Conservation (phyloP, 2,113 vertebrate genomes). For the Dissostichus mawsoni region DNA sequence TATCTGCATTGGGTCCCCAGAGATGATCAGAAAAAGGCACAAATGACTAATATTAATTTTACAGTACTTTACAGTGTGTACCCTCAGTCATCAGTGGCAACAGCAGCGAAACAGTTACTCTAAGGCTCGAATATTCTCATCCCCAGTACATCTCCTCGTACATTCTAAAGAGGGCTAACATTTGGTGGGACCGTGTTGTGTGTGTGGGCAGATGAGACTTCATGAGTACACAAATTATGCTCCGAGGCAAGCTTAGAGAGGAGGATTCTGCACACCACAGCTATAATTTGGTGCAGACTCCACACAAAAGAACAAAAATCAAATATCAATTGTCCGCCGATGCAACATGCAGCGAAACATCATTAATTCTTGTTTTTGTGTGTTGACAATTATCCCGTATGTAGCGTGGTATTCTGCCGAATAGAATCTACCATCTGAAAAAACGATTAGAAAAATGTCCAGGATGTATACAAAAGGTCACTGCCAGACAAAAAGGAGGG, state of each 20-base stretch:
- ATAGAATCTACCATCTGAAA: constrained; percentile 9
- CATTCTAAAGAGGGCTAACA: constrained; percentile 29
- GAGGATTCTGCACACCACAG: constrained; percentile 29
- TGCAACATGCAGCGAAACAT: constrained; percentile 4
- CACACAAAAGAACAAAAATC: constrained; percentile 38
- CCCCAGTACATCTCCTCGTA: background rate
- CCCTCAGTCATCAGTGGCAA: background rate
- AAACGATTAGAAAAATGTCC: constrained; percentile 1
- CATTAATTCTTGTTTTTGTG: constrained; percentile 45
- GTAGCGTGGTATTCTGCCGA: background rate
- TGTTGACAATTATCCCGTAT: constrained; percentile 40
- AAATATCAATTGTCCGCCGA: constrained; percentile 31
- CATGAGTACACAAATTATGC: constrained; percentile 40
- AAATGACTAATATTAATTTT: constrained; percentile 9
- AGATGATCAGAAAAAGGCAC: constrained; percentile 17
- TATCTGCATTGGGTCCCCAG: background rate
- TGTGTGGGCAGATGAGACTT: constrained; percentile 46
- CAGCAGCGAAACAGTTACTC: background rate
- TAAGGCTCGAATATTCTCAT: background rate
- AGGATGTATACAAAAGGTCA: constrained; percentile 1
- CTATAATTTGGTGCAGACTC: constrained; percentile 32
- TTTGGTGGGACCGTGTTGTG: constrained; percentile 25
- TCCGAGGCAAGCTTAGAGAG: constrained; percentile 20
- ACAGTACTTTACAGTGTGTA: background rate
- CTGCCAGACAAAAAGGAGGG: constrained; percentile 16